A percentile compares a stretch with the other conserved stretches of the same genome.
Conservation (phyloP, 2,888 invertebrate genomes). For the Macaria liturata region DNA sequence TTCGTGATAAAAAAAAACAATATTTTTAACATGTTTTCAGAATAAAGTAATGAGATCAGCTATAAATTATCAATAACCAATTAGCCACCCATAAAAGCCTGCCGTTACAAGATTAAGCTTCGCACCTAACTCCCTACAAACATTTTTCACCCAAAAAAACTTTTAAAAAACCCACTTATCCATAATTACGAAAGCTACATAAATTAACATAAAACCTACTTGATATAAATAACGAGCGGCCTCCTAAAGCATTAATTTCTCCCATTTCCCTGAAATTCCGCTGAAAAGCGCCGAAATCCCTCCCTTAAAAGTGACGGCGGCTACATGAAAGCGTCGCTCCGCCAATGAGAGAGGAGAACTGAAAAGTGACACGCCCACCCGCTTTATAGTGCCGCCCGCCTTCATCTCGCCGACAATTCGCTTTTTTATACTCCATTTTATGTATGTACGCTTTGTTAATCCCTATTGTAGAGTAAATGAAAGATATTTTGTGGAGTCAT, state of each 20-base stretch:
- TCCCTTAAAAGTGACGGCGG: slow-evolving; percentile 67
- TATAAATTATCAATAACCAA: too few relatives aligned
- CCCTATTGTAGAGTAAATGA: too few relatives aligned
- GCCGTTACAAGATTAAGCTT: too few relatives aligned
- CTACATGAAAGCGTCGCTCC: slow-evolving; percentile 50
- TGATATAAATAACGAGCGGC: slow-evolving; percentile 44
- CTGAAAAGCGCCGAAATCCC: slow-evolving; percentile 69
- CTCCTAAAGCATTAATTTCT: slow-evolving; percentile 40
- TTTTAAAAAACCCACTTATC: slow-evolving; percentile 11
- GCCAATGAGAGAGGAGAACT: slow-evolving; percentile 66
- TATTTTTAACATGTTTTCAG: too few relatives aligned
- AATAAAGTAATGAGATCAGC: too few relatives aligned
- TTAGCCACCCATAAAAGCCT: too few relatives aligned
- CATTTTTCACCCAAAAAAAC: slow-evolving; percentile 10
- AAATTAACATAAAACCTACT: slow-evolving; percentile 35
- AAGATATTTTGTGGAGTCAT: too few relatives aligned
- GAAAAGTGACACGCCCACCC: slow-evolving; percentile 79
- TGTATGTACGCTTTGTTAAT: too few relatives aligned
- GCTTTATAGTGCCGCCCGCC: slow-evolving; percentile 70
- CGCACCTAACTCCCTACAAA: too few relatives aligned
- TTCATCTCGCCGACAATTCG: slow-evolving; percentile 37
- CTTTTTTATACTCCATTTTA: too few relatives aligned
- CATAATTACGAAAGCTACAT: slow-evolving; percentile 31
- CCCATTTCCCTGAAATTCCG: slow-evolving; percentile 27
- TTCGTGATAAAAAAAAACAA: too few relatives aligned